Evolutionary conservation across 2,797 vertebrate genomes (phyloP), one percentile per base, ranked within the genome.

Genomic region (Todus mexicanus): DNA sequence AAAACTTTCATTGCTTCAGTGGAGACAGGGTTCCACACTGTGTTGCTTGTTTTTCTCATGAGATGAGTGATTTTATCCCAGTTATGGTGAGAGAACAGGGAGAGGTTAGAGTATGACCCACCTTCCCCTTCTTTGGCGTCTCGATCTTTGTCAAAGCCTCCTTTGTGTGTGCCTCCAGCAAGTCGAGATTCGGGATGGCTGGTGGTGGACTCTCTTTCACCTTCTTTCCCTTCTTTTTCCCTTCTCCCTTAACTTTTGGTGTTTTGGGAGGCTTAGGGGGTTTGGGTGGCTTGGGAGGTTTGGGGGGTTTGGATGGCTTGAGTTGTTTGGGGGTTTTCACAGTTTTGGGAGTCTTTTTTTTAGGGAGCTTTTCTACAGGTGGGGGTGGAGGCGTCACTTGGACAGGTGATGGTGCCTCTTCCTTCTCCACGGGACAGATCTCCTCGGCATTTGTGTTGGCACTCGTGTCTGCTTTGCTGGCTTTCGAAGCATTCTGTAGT

Each of bases 71-170:
- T 63, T 54, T 79, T 69, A 15, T 33, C 51, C 26, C 43, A 33
- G 7, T 15, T 33, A 40, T 3, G 15, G 15, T 2, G 9, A 63
- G 23, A 82, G 18, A 51, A 64, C 43, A 59, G 40, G 47, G 9
- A 84, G 42, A 68, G 19, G 25, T 51, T 84, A 53, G 65, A 80
- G 21, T 20, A 21, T 0, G 10, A 94, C 98, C 54, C 83, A 99
- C 98, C 98, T 99, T 99, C 11, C 98, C 98, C 96, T 99, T 99
- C 97, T 99, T 99, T 77, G 98, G 98, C 15, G 99, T 99, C 95
- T 99, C 99, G 57, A 99, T 99, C 97, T 99, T 99, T 93, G 98
- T 99, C 82, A 99, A 92, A 26, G 99, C 99, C 95, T 99, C 99
- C 96, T 99, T 99, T 0, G 99, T 99, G 76, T 99, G 99, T 43